These are phyloP conservation scores for Ctenicera cuprea DNA, from an alignment of 2,888 invertebrate genomes.

Conservation along the genomic window DNA sequence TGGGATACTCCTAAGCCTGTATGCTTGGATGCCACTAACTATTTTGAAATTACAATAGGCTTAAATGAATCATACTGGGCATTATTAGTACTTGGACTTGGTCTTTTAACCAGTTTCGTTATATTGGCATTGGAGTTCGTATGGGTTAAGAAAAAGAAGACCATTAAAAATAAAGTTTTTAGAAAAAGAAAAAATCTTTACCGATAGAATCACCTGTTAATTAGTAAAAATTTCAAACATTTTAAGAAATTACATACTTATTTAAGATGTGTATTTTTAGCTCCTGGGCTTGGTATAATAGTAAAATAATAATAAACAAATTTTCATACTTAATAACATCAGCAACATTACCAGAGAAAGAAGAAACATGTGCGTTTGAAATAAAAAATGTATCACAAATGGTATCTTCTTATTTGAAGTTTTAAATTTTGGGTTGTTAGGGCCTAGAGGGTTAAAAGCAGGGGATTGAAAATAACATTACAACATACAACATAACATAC, in stretches of 20 bases:
- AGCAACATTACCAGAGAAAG: too few species aligned
- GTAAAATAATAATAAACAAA: not conserved
- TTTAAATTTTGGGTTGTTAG: too few species aligned
- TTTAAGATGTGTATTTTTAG: not conserved
- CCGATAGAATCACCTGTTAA: not conserved
- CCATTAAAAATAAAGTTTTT: not conserved
- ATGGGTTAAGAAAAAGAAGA: constrained; percentile 27
- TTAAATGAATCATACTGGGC: constrained; percentile 78
- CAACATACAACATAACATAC: too few species aligned
- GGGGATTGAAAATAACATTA: too few species aligned
- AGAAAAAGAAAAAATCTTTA: not conserved
- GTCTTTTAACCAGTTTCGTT: constrained; percentile 70
- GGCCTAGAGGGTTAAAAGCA: too few species aligned
- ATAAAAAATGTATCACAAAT: too few species aligned
- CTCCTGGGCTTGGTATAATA: not conserved
- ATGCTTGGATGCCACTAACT: constrained; percentile 75
- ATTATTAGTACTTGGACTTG: constrained; percentile 74
- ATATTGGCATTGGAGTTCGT: constrained; percentile 70
- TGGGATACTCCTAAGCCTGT: constrained; percentile 78
- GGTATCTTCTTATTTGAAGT: too few species aligned
- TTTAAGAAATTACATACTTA: not conserved
- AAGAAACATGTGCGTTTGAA: too few species aligned
- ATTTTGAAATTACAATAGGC: constrained; percentile 74
- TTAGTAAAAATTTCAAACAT: not conserved
- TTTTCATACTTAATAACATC: not conserved